These are phyloP conservation scores for Struthio camelus DNA, from an alignment of 2,113 vertebrate species.

Conservation along the genomic window DNA sequence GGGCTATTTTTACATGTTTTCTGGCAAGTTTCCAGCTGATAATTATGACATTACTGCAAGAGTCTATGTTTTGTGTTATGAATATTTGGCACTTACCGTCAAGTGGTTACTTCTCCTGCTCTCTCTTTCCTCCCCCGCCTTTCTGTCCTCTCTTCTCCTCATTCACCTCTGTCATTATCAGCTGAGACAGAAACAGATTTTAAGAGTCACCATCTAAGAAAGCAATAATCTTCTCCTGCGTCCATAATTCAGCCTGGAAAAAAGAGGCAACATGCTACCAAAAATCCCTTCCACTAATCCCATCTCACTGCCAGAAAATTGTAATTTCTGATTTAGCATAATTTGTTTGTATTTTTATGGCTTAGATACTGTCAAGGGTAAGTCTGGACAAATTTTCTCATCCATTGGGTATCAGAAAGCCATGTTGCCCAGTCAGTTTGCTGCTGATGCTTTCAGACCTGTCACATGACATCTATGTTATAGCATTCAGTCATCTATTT, in stretches of 20 bases:
- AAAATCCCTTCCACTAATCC: conserved; percentile 19
- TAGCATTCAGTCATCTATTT: conserved; percentile 50
- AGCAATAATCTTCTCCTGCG: not conserved
- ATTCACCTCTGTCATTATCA: conserved; percentile 42
- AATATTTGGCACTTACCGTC: conserved; percentile 57
- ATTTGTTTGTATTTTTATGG: not conserved
- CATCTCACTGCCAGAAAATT: not conserved
- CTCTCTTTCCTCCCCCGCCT: not conserved
- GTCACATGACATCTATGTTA: conserved; percentile 52
- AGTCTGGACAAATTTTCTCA: conserved; percentile 43
- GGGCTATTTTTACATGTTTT: conserved; percentile 74
- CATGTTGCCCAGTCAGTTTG: conserved; percentile 2
- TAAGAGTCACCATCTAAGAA: not conserved
- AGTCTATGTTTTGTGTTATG: conserved; percentile 61
- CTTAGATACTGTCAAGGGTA: conserved; percentile 36
- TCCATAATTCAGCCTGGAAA: not conserved
- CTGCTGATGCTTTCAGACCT: conserved; percentile 47
- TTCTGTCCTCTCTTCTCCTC: not conserved
- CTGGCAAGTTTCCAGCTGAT: conserved; percentile 74
- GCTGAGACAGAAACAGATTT: not conserved
- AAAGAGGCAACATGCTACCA: not conserved
- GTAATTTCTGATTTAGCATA: not conserved
- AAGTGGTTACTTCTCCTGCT: not conserved
- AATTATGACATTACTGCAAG: conserved; percentile 75
- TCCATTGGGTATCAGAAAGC: not conserved